Percentiles rank a stretch among this genome's conserved stretches.
Evolutionary conservation across 2,113 vertebrate genomes (phyloP).

Genomic region (Serinus canaria): DNA sequence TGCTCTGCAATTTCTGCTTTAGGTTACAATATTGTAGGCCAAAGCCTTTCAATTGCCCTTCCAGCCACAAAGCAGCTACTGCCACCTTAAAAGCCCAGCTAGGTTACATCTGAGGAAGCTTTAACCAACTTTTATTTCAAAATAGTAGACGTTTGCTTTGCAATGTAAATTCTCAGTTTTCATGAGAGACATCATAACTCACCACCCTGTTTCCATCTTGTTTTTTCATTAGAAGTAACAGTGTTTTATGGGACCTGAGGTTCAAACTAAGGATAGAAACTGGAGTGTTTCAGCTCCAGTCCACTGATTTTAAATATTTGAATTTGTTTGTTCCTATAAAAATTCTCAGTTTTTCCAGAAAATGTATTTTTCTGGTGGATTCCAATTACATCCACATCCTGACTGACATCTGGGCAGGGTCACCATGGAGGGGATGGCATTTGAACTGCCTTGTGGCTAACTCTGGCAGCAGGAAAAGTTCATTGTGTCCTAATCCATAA

Average conservation of each 20-base stretch:
- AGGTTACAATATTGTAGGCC: neutral
- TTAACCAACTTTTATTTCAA: neutral
- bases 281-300: neutral
- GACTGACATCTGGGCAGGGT: neutral
- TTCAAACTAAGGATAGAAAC: neutral
- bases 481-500: conserved; percentile 1
- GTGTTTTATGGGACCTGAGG: neutral
- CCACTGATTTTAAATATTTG: neutral
- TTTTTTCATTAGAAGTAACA: neutral
- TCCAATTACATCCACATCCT: neutral
- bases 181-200: neutral
- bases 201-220: neutral
- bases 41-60: neutral
- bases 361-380: neutral
- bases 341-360: neutral
- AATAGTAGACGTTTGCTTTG: neutral
- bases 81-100: neutral
- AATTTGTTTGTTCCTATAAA: neutral
- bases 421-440: neutral
- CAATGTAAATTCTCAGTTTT: neutral
- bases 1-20: neutral
- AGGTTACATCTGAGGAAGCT: neutral
- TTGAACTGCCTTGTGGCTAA: neutral
- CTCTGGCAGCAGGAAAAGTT: conserved; percentile 18
- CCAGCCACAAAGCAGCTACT: neutral